Percentiles rank a stretch among this genome's conserved stretches.
These are phyloP conservation scores for Strix aluco DNA, from an alignment of 2,113 vertebrate species.

Conservation along the genomic window DNA sequence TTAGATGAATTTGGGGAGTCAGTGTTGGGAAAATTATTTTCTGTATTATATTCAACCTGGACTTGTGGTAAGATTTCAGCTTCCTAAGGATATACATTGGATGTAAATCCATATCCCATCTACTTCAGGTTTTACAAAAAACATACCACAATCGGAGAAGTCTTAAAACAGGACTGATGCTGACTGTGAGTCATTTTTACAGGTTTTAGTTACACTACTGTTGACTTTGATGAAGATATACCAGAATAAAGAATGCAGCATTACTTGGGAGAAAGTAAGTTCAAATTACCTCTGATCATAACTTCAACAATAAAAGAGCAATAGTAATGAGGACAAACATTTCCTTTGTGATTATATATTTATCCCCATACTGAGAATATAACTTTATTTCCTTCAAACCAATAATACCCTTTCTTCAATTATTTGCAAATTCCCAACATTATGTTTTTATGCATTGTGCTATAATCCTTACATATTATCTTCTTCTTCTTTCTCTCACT, in stretches of 20 bases:
- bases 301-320: background rate
- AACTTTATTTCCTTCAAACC: constrained; percentile 36
- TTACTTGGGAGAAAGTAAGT: background rate
- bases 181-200: background rate
- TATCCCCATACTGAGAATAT: constrained; percentile 7
- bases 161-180: background rate
- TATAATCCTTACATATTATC: constrained; percentile 21
- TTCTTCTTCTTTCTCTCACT: background rate
- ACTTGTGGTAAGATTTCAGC: background rate
- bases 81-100: background rate
- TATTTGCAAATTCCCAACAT: constrained; percentile 37
- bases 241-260: background rate
- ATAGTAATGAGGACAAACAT: background rate
- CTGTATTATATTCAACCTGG: background rate
- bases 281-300: background rate
- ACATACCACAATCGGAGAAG: background rate
- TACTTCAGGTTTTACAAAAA: background rate
- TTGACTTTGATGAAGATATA: background rate
- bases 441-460: background rate
- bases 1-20: background rate
- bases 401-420: constrained; percentile 16
- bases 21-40: background rate
- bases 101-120: background rate
- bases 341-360: constrained; percentile 12
- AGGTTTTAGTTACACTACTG: background rate